Percentiles rank a stretch among this genome's conserved stretches.
phyloP scores from a whole-genome alignment of 2,113 vertebrate genomes.

The Mellivora capensis region DNA sequence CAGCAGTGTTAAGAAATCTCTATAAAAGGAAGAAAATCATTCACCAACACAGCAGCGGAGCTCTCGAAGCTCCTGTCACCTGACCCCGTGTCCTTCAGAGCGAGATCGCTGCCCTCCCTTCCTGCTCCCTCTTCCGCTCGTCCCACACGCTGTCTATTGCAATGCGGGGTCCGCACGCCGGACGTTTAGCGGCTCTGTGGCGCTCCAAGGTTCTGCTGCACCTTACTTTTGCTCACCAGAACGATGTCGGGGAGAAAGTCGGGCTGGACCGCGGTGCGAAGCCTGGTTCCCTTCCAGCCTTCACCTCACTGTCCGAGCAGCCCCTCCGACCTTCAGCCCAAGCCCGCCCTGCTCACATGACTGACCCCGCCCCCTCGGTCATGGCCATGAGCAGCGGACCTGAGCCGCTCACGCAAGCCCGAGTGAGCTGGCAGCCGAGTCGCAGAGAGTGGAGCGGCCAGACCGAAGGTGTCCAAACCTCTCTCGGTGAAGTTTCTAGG shows the following conservation, averaged over 20 bases:
- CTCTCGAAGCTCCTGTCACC: not conserved
- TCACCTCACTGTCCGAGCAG: not conserved
- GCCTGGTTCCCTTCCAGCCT: no score
- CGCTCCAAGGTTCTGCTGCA: not conserved
- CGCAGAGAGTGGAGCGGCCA: not conserved
- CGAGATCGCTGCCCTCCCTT: not conserved
- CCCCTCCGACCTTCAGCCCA: not conserved
- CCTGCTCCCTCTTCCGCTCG: no score
- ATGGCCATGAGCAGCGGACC: not conserved
- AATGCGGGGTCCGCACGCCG: accelerated
- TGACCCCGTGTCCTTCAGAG: not conserved
- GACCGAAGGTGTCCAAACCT: not conserved
- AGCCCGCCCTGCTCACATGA: not conserved
- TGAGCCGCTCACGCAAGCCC: not conserved
- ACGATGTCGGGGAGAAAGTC: not conserved
- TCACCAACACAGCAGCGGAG: accelerated
- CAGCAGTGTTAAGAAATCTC: not conserved
- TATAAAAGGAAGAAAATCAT: not conserved
- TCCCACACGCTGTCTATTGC: not conserved
- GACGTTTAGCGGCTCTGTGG: no score
- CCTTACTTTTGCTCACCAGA: not conserved
- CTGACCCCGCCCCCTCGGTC: no score
- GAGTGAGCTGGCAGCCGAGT: not conserved
- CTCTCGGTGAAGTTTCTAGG: not conserved
- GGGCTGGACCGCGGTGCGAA: not conserved